phyloP scores from a whole-genome alignment of 2,888 invertebrate genomes.

The Orthonychiurus folsomi region DNA sequence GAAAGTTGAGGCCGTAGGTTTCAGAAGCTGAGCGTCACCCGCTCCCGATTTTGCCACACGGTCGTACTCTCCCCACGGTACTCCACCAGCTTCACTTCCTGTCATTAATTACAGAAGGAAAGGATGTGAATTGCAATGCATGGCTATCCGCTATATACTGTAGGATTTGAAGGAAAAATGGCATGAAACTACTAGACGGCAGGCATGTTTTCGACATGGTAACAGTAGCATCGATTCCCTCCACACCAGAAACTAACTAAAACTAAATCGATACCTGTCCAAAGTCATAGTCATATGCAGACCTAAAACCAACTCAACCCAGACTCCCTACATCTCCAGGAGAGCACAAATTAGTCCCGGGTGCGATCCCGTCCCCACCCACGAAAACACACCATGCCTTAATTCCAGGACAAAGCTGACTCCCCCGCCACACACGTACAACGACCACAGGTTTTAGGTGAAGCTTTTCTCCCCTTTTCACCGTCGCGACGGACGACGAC shows the following conservation, averaged over 20 bases:
- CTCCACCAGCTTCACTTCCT: conserved; percentile 48
- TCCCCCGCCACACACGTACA: not conserved
- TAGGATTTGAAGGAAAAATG: too few species aligned
- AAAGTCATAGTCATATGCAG: not conserved
- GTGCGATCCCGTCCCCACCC: too few species aligned
- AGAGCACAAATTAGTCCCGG: not conserved
- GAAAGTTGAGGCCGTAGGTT: conserved; percentile 55
- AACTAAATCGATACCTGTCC: conserved; percentile 6
- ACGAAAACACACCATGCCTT: not conserved
- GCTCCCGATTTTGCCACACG: conserved; percentile 49
- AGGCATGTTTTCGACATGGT: too few species aligned
- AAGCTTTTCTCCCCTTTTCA: not conserved
- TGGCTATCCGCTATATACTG: too few species aligned
- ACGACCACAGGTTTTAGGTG: not conserved
- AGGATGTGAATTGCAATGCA: too few species aligned
- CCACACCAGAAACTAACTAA: not conserved
- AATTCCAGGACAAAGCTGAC: not conserved
- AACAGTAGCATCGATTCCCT: not conserved
- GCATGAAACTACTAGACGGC: too few species aligned
- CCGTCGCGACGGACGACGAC: too few species aligned
- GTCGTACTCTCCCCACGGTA: conserved; percentile 50
- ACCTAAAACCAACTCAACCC: too few species aligned
- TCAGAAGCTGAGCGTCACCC: conserved; percentile 54
- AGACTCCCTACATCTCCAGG: not conserved
- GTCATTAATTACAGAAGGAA: conserved; percentile 9